Evolutionary conservation across 2,113 vertebrate species (phyloP).

Genomic region (Hassar affinis): DNA sequence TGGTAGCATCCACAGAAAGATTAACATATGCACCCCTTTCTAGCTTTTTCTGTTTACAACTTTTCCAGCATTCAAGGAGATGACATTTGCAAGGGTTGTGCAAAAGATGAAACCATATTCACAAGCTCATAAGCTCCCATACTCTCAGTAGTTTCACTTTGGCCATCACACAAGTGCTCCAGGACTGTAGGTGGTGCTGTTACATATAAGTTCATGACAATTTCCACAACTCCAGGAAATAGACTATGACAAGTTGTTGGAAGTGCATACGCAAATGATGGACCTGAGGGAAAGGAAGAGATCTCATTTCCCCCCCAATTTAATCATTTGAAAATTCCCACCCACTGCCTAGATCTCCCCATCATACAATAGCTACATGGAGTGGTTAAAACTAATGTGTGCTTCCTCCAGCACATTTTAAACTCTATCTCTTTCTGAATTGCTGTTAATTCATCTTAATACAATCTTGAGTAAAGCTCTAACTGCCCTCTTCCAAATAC

Average conservation of each 20-base stretch:
- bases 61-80: background rate
- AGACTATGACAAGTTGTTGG: background rate
- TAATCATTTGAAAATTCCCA: background rate
- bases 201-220: background rate
- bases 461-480: background rate
- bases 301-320: too few relatives aligned
- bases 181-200: background rate
- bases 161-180: background rate
- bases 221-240: background rate
- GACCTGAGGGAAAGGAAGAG: background rate
- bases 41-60: background rate
- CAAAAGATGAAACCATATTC: background rate
- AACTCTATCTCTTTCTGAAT: too few relatives aligned
- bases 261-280: background rate
- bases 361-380: background rate
- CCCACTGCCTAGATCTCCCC: background rate
- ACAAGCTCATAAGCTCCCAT: background rate
- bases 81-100: background rate
- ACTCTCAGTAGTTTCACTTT: background rate
- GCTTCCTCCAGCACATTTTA: background rate
- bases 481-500: background rate
- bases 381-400: background rate
- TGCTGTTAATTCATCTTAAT: background rate
- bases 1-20: background rate
- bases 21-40: background rate